phyloP scores from a whole-genome alignment of 2,113 vertebrate genomes.

The Vireo altiloquus region DNA sequence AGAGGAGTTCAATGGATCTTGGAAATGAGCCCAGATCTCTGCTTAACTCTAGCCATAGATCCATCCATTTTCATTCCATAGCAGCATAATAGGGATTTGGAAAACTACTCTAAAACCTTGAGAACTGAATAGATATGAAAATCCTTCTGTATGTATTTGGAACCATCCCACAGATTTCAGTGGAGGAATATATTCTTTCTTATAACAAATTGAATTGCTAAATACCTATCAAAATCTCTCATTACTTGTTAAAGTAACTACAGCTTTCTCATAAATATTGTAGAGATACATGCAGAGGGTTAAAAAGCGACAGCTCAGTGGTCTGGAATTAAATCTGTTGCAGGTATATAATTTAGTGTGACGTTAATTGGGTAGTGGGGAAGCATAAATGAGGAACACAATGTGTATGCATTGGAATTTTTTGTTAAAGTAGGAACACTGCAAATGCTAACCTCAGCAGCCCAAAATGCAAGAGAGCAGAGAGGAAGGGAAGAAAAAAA shows the following conservation, averaged over 20 bases:
- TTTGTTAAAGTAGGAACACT: conserved; percentile 5
- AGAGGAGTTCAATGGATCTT: conserved; percentile 39
- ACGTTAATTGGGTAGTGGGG: conserved; percentile 60
- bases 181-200: background rate
- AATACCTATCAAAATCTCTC: conserved; percentile 17
- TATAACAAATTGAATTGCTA: background rate
- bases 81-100: conserved; percentile 16
- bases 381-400: conserved; percentile 58
- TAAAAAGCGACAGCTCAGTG: conserved; percentile 50
- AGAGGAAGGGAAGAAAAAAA: background rate
- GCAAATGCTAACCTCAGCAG: conserved; percentile 19
- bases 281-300: conserved; percentile 29
- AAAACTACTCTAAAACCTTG: conserved; percentile 40
- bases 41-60: conserved; percentile 37
- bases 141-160: background rate
- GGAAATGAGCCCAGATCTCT: conserved; percentile 55
- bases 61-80: conserved; percentile 54
- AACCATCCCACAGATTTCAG: background rate
- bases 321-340: conserved; percentile 63
- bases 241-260: conserved; percentile 20
- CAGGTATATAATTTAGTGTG: conserved; percentile 65
- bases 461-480: background rate
- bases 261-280: conserved; percentile 49
- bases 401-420: background rate
- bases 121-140: conserved; percentile 30